A percentile compares a stretch with the other conserved stretches of the same genome.
Evolutionary conservation across 2,113 vertebrate genomes (phyloP).

Genomic region (Acinonyx jubatus): DNA sequence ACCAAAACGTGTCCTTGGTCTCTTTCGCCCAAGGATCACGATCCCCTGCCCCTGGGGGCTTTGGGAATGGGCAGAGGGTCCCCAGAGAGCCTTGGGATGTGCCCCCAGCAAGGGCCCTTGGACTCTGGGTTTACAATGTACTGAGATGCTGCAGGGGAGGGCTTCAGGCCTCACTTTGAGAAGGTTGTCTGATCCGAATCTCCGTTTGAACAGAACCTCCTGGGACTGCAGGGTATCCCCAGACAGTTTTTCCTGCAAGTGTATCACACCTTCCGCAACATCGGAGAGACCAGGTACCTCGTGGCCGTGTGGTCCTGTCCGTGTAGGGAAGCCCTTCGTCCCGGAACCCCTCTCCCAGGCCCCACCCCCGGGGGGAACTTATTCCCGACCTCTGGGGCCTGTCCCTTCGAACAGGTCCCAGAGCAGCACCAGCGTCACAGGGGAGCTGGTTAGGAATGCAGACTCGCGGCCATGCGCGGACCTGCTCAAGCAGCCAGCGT

Average conservation of each 20-base stretch:
- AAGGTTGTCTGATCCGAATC: accelerated
- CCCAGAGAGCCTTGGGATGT: not conserved
- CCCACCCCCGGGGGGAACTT: not conserved
- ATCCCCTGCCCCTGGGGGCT: not conserved
- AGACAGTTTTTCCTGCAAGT: slow-evolving; percentile 93
- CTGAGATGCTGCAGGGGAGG: too few species aligned
- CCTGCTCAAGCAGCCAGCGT: too few species aligned
- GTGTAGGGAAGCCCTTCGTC: accelerated
- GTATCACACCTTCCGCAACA: slow-evolving; percentile 90
- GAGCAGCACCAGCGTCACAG: accelerated
- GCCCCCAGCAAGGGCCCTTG: too few species aligned
- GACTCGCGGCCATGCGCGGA: not conserved
- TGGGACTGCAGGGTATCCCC: slow-evolving; percentile 91
- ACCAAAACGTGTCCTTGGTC: not conserved
- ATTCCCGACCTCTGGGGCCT: not conserved
- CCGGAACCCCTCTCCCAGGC: accelerated
- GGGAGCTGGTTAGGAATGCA: not conserved
- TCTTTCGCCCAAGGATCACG: accelerated
- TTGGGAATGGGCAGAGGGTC: not conserved
- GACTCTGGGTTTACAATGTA: too few species aligned
- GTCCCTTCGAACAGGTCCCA: not conserved
- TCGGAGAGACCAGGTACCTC: slow-evolving; percentile 89
- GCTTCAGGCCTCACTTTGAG: too few species aligned
- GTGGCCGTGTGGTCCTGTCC: accelerated
- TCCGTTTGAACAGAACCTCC: slow-evolving; percentile 89